These are phyloP conservation scores for Bryconaethiops microstoma DNA, from an alignment of 2,797 vertebrate species.

Conservation along the genomic window DNA sequence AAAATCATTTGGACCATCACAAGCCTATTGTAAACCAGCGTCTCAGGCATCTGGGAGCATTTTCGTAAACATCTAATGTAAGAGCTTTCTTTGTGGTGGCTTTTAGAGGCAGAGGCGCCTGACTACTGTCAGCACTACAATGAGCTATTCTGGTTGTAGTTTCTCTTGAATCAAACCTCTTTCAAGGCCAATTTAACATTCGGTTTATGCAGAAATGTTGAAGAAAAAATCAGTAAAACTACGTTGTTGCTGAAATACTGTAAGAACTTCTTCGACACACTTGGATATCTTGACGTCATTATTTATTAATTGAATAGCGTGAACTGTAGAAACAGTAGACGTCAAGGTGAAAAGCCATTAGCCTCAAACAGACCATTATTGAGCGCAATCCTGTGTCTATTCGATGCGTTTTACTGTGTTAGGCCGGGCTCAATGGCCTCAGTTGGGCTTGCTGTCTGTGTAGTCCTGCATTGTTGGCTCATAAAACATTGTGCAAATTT, in stretches of 20 bases:
- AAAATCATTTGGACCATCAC: too few relatives aligned
- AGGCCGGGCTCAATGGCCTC: conserved; percentile 22
- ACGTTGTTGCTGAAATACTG: background rate
- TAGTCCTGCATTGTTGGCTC: conserved; percentile 16
- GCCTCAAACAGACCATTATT: conserved; percentile 31
- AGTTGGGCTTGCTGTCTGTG: conserved; percentile 21
- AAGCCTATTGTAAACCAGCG: too few relatives aligned
- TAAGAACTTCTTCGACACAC: background rate
- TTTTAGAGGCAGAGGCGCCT: background rate
- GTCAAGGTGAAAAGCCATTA: conserved; percentile 45
- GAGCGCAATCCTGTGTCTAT: conserved; percentile 18
- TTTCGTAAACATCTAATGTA: background rate
- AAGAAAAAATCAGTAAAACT: background rate
- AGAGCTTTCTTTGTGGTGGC: background rate
- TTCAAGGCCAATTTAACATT: too few relatives aligned
- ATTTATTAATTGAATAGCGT: conserved; percentile 43
- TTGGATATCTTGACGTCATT: conserved; percentile 34
- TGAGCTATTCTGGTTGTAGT: background rate
- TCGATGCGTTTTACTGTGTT: conserved; percentile 41
- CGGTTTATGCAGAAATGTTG: too few relatives aligned
- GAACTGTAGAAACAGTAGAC: conserved; percentile 45
- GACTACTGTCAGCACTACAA: too few relatives aligned
- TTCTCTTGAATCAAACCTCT: background rate
- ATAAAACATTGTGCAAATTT: conserved; percentile 38
- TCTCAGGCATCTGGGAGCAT: too few relatives aligned